Percentiles rank a stretch among this genome's conserved stretches.
Conservation (phyloP, 2,888 invertebrate genomes). For the Tenthredo distinguenda region DNA sequence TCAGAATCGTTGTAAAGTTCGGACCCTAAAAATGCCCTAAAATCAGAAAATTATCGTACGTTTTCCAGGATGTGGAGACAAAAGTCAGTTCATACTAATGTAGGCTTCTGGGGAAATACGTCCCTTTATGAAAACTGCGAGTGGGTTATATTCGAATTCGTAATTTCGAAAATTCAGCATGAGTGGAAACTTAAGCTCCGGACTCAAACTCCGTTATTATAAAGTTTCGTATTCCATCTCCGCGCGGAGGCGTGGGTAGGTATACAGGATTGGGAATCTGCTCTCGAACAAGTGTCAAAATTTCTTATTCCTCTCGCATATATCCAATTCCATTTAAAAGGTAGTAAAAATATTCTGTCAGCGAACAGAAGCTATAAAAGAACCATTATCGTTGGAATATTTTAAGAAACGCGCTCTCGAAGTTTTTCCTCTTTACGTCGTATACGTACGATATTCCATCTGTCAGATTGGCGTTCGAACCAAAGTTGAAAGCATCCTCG, state of each 20-base stretch:
- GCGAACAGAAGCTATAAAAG: conserved; percentile 35
- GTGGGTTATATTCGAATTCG: too few species aligned
- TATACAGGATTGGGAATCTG: background rate
- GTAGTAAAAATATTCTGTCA: conserved; percentile 18
- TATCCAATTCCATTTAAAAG: background rate
- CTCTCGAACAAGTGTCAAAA: conserved; percentile 3
- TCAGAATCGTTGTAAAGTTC: too few species aligned
- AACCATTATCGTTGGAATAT: conserved; percentile 25
- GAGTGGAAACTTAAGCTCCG: background rate
- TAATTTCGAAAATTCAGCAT: too few species aligned
- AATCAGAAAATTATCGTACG: too few species aligned
- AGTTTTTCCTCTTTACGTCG: background rate
- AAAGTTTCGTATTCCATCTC: background rate
- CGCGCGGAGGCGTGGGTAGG: background rate
- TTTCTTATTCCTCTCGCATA: background rate
- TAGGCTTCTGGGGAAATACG: too few species aligned
- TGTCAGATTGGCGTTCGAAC: conserved; percentile 8
- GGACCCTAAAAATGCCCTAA: too few species aligned
- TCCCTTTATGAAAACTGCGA: too few species aligned
- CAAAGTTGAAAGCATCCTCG: conserved; percentile 5
- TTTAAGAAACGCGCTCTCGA: background rate
- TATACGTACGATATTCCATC: background rate
- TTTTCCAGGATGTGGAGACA: too few species aligned
- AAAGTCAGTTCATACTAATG: too few species aligned
- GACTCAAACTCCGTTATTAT: background rate